phyloP scores from a whole-genome alignment of 2,797 vertebrate genomes.

The Rhabdophis nuchalis region DNA sequence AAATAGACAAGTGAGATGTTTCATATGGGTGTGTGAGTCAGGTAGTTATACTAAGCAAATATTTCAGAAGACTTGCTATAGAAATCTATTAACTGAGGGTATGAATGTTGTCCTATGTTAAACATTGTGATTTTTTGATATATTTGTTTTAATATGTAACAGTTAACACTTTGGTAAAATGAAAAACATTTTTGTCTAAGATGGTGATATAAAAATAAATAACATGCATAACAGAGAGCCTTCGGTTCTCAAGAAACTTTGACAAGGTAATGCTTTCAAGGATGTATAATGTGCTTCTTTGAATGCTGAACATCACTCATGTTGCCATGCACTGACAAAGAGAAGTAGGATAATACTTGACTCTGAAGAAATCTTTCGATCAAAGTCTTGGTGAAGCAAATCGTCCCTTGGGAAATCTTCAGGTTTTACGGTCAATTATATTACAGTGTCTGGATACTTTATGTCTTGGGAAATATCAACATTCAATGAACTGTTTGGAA shows the following conservation, averaged over 20 bases:
- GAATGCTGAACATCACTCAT: background rate
- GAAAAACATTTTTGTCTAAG: background rate
- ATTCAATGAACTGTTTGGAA: background rate
- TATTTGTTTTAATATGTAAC: background rate
- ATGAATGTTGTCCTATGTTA: background rate
- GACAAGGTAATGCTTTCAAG: background rate
- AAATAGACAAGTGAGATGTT: background rate
- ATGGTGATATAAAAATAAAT: background rate
- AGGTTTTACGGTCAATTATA: background rate
- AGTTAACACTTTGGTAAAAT: background rate
- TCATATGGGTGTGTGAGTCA: background rate
- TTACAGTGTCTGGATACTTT: background rate
- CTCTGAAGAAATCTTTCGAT: background rate
- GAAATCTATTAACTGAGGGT: background rate
- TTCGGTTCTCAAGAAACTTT: background rate
- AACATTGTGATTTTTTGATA: background rate
- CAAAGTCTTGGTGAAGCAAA: background rate
- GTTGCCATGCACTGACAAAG: background rate
- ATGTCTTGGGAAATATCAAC: background rate
- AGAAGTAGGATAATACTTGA: background rate
- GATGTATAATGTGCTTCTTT: background rate
- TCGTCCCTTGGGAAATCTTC: background rate
- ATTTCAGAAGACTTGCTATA: background rate
- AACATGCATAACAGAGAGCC: background rate
- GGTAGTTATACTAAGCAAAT: background rate